Evolutionary conservation across 2,113 vertebrate genomes (phyloP).

Genomic region (Archocentrus centrarchus): DNA sequence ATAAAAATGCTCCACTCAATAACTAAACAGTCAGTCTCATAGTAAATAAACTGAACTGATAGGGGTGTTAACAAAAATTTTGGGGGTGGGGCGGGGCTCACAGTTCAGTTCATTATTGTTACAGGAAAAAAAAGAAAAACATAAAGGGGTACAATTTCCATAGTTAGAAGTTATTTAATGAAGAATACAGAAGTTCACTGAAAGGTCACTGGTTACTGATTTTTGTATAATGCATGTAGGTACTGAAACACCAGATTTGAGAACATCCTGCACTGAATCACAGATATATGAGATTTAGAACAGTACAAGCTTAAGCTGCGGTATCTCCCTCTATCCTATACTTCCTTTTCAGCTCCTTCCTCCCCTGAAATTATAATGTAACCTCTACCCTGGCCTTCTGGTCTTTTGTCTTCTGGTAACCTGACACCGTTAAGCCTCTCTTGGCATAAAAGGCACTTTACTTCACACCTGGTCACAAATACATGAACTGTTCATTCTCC

Average conservation of each 20-base stretch:
- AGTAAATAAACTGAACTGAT: not conserved
- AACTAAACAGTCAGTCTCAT: not conserved
- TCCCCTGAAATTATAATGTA: constrained; percentile 77
- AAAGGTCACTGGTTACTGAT: not conserved
- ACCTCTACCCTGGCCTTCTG: constrained; percentile 75
- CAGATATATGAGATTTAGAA: constrained; percentile 22
- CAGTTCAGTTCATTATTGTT: not conserved
- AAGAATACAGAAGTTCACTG: not conserved
- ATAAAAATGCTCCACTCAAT: too few relatives aligned
- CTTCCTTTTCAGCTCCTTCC: constrained; percentile 54
- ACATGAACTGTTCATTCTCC: constrained; percentile 2
- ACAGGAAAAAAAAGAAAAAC: not conserved
- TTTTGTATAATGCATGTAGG: not conserved
- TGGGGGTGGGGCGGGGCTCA: too few relatives aligned
- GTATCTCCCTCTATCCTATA: constrained; percentile 32
- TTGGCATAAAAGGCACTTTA: constrained; percentile 48
- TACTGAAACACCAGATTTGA: not conserved
- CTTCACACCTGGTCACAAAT: constrained; percentile 52
- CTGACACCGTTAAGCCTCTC: constrained; percentile 72
- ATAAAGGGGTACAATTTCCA: not conserved
- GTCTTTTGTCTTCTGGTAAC: constrained; percentile 78
- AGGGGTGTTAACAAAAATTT: too few relatives aligned
- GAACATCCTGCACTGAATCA: constrained; percentile 2
- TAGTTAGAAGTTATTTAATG: not conserved
- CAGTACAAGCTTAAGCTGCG: constrained; percentile 17